A percentile compares a stretch with the other conserved stretches of the same genome.
These are phyloP conservation scores for Psittacula derbiana DNA, from an alignment of 2,797 vertebrate genomes.

Conservation along the genomic window DNA sequence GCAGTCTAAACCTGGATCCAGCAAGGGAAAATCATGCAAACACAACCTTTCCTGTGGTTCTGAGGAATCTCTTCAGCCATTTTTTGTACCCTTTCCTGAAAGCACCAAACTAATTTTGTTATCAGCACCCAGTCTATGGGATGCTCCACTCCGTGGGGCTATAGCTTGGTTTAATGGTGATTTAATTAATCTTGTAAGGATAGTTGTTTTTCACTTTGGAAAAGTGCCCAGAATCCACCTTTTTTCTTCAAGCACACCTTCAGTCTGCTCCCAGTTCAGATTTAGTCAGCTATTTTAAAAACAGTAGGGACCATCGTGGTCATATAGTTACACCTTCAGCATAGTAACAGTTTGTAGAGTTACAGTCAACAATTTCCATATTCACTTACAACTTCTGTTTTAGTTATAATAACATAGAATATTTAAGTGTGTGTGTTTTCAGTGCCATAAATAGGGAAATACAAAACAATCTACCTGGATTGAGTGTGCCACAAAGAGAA, in stretches of 20 bases:
- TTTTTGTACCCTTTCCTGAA: not conserved
- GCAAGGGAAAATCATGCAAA: not conserved
- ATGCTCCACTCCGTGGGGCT: not conserved
- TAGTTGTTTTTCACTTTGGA: not conserved
- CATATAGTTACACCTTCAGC: not conserved
- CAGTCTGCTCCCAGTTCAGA: not conserved
- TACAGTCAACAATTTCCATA: not conserved
- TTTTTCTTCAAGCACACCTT: not conserved
- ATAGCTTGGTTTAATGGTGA: not conserved
- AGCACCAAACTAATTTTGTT: not conserved
- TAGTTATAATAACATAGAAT: not conserved
- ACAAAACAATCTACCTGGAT: not conserved
- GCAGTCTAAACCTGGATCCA: slow-evolving; percentile 38
- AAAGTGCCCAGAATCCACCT: not conserved
- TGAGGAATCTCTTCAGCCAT: not conserved
- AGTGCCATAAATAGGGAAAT: not conserved
- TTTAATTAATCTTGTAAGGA: not conserved
- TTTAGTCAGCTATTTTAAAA: not conserved
- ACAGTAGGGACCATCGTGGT: not conserved
- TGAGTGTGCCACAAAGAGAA: not conserved
- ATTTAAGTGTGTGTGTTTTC: not conserved
- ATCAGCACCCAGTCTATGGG: not conserved
- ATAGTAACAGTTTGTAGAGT: not conserved
- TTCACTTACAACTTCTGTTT: not conserved
- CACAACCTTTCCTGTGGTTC: slow-evolving; percentile 16